phyloP scores from a whole-genome alignment of 1,140 invertebrate species.

The Zaprionus davidi region DNA sequence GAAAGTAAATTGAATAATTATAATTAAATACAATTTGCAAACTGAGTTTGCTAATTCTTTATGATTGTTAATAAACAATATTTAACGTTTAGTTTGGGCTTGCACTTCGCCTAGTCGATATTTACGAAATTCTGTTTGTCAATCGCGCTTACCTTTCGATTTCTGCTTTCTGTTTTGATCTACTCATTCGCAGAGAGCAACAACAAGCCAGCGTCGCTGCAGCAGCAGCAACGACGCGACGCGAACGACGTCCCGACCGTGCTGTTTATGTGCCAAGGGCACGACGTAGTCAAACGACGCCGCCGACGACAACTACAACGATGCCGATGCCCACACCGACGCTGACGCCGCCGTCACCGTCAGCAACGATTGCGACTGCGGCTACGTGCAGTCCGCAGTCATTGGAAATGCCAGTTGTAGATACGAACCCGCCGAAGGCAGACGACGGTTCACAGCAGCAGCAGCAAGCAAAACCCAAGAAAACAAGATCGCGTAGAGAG shows the following conservation, averaged over 20 bases:
- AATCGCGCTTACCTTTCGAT: conserved; percentile 51
- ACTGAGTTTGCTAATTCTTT: not conserved
- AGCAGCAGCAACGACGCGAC: conserved; percentile 56
- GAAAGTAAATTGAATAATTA: not conserved
- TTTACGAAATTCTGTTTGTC: conserved; percentile 59
- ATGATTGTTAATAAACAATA: not conserved
- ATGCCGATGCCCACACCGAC: conserved; percentile 25
- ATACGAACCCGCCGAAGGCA: conserved; percentile 45
- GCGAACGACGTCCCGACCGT: conserved; percentile 89
- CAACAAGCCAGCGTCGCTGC: conserved; percentile 46
- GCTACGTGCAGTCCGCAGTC: conserved; percentile 50
- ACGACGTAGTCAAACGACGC: conserved; percentile 86
- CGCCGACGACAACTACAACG: conserved; percentile 72
- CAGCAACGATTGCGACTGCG: conserved; percentile 35
- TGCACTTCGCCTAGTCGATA: conserved; percentile 18
- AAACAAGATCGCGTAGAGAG: conserved; percentile 56
- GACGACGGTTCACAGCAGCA: conserved; percentile 53
- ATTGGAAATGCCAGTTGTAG: conserved; percentile 47
- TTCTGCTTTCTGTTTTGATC: conserved; percentile 70
- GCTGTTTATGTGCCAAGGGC: conserved; percentile 91
- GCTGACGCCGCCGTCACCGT: conserved; percentile 32
- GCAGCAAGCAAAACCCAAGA: conserved; percentile 54
- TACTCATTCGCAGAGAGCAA: conserved; percentile 66
- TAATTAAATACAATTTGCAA: not conserved
- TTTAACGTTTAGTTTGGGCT: not conserved